Evolutionary conservation across 35 echinoderm and acorn worm genomes (phyloP).

Genomic region (Lytechinus pictus): DNA sequence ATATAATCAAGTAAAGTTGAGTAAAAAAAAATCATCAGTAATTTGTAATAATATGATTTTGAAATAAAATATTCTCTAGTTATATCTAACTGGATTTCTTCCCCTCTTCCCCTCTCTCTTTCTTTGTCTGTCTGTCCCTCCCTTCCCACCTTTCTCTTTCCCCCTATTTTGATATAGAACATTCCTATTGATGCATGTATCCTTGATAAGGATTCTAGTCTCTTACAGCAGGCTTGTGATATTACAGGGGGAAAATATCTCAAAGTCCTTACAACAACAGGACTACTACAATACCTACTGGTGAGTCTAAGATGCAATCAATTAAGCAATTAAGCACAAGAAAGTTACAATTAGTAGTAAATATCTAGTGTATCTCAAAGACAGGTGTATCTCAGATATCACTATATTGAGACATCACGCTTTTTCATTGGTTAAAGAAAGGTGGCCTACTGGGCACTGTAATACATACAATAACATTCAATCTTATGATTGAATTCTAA

Average conservation of each 20-base stretch:
- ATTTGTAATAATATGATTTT: too few species aligned
- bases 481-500: too few species aligned
- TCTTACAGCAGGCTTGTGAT: constrained; percentile 96
- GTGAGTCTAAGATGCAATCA: constrained; percentile 54
- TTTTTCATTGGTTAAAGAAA: too few species aligned
- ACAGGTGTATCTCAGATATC: too few species aligned
- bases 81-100: background rate
- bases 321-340: too few species aligned
- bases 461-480: too few species aligned
- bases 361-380: too few species aligned
- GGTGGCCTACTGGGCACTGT: too few species aligned
- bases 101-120: background rate
- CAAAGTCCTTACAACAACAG: constrained; percentile 76
- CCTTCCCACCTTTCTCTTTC: background rate
- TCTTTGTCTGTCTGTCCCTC: background rate
- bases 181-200: constrained; percentile 93
- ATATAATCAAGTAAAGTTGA: too few species aligned
- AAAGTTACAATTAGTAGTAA: too few species aligned
- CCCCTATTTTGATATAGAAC: constrained; percentile 32
- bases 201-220: constrained; percentile 83
- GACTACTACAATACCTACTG: constrained; percentile 92
- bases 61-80: background rate
- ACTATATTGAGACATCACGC: too few species aligned
- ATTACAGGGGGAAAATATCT: constrained; percentile 93
- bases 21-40: too few species aligned